Evolutionary conservation across 1,140 invertebrate species (phyloP).

Genomic region (Apis laboriosa): DNA sequence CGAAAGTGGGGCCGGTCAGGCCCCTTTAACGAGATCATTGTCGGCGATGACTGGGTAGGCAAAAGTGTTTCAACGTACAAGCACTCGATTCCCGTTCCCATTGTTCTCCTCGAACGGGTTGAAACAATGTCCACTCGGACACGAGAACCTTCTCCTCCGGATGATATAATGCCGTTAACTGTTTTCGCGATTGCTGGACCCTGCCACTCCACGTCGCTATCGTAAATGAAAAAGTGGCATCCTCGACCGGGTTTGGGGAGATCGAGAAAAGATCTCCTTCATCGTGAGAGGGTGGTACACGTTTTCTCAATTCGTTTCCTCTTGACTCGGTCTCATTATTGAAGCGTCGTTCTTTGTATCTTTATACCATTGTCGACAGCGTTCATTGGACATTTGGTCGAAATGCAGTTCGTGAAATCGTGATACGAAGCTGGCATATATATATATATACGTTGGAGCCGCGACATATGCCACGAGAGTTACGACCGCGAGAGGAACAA

Average conservation of each 20-base stretch:
- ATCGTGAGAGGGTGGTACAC: not conserved
- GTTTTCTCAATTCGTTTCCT: constrained; percentile 28
- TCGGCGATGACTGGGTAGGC: constrained; percentile 34
- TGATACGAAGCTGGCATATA: not conserved
- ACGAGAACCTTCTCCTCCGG: not conserved
- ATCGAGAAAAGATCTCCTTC: not conserved
- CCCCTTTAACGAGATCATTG: constrained; percentile 53
- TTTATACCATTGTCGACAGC: constrained; percentile 6
- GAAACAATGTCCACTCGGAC: constrained; percentile 60
- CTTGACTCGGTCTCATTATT: constrained; percentile 46
- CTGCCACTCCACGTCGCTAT: constrained; percentile 21
- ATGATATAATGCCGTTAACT: constrained; percentile 48
- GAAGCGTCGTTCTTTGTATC: constrained; percentile 40
- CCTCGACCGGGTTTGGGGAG: constrained; percentile 11
- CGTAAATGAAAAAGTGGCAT: constrained; percentile 53
- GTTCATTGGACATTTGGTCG: constrained; percentile 29
- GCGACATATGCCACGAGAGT: constrained; percentile 22
- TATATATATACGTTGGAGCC: not conserved
- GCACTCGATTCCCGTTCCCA: constrained; percentile 32
- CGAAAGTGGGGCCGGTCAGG: constrained; percentile 42
- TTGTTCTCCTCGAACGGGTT: constrained; percentile 44
- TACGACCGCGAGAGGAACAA: not conserved
- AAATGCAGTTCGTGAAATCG: not conserved
- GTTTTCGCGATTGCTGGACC: constrained; percentile 23
- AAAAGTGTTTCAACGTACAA: constrained; percentile 54